Percentiles rank a stretch among this genome's conserved stretches.
Conservation (phyloP, 37 sponge, comb jelly and placozoan species). For the Spongilla lacustris region DNA sequence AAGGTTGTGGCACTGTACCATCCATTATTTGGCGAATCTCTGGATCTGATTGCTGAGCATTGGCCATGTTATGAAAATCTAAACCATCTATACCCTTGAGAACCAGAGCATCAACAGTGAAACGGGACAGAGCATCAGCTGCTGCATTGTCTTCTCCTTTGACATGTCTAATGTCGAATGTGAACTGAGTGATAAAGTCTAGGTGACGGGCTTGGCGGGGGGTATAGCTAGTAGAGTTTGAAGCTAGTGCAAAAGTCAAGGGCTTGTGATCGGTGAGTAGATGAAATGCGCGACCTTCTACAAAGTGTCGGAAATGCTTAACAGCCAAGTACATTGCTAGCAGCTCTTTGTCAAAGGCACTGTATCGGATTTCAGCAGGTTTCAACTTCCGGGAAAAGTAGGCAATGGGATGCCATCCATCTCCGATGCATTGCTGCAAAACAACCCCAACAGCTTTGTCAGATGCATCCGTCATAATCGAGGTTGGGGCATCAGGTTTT, state of each 20-base stretch:
- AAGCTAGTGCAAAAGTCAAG: slow-evolving; percentile 42
- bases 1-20: neutral
- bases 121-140: too few species aligned
- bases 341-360: slow-evolving; percentile 67
- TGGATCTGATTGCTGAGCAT: neutral
- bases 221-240: slow-evolving; percentile 37
- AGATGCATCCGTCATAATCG: neutral
- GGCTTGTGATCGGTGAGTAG: slow-evolving; percentile 75
- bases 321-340: slow-evolving; percentile 54
- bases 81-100: neutral
- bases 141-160: slow-evolving; percentile 35
- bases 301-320: slow-evolving; percentile 48
- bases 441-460: slow-evolving; percentile 1
- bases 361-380: slow-evolving; percentile 58
- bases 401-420: slow-evolving; percentile 6
- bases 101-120: neutral
- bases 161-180: slow-evolving; percentile 50
- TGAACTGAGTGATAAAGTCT: slow-evolving; percentile 69
- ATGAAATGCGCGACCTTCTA: slow-evolving; percentile 52
- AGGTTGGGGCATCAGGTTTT: neutral
- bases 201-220: slow-evolving; percentile 64
- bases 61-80: neutral
- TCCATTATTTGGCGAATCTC: neutral
- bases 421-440: neutral
- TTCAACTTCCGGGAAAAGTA: slow-evolving; percentile 37